Percentiles rank a stretch among this genome's conserved stretches.
Conservation (phyloP, 2,888 invertebrate species). For the Sepioteuthis lessoniana region DNA sequence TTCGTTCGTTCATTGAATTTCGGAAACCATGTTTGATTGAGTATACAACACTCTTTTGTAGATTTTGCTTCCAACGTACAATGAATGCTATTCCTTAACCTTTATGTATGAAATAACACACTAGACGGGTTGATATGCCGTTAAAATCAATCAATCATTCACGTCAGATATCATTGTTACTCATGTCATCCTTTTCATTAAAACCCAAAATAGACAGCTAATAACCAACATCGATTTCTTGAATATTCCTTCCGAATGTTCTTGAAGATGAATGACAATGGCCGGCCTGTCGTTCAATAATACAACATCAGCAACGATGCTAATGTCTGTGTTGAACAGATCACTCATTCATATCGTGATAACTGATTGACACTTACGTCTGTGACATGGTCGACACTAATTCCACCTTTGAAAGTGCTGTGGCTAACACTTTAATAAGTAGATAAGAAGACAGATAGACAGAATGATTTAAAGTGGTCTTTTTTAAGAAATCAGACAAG, state of each 20-base stretch:
- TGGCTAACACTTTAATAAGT: not conserved
- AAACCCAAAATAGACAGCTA: not conserved
- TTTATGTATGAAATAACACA: no score
- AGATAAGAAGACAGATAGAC: slow-evolving; percentile 38
- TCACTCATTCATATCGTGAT: not conserved
- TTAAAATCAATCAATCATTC: no score
- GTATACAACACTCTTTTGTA: no score
- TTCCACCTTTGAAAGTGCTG: not conserved
- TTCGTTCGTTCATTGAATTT: no score
- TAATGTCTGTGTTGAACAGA: not conserved
- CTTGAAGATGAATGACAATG: not conserved
- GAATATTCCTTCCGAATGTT: not conserved
- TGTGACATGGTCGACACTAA: not conserved
- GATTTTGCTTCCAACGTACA: no score
- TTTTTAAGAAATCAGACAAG: not conserved
- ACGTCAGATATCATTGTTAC: no score
- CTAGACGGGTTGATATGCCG: no score
- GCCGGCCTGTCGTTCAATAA: not conserved
- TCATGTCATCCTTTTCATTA: no score
- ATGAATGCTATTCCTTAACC: no score
- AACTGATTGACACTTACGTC: not conserved
- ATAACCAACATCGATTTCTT: not conserved
- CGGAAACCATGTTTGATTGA: no score
- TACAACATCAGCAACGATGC: not conserved
- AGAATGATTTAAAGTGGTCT: not conserved